Evolutionary conservation across 2,797 vertebrate species (phyloP), one percentile per base, ranked within the genome.

Genomic region (Tauraco hartlaubi): DNA sequence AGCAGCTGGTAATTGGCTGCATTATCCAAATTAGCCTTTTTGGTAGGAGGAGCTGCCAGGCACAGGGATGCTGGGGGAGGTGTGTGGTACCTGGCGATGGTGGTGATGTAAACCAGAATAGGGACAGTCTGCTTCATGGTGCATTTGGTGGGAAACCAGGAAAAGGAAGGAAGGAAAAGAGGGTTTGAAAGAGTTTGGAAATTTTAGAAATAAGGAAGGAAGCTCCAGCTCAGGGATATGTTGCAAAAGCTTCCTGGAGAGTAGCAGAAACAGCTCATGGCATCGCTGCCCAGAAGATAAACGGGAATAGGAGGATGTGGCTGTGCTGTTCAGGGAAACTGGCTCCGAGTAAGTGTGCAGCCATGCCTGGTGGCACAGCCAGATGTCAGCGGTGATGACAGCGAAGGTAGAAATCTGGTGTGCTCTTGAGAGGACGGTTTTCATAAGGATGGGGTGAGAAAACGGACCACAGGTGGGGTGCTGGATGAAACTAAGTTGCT

Each of bases 21-120:
- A 0, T 9, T 37, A 55, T 46, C 35, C 0, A 0, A 75, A 35
- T 49, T 78, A 2, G 4, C 41, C 19, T 33, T 25, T 33, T 59
- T 23, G 51, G 43, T 56, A 35, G 64, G 79, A 80, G 55, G 43
- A 54, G 51, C 63, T 88, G 63, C 55, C 59, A 15, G 55, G 46
- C 35, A 7, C 12, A 2, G 48, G 69, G 54, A 6, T 39, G 16
- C 49, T 39, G 37, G 11, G 43, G 26, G 18, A 43, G 46, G 12
- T 6, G 9, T 5, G 5, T 4, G 62, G 23, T 20, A 43, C 58
- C 29, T 3, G 7, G 62, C 2, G 2, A 0, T 5, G 3, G 10
- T 3, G 25, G 4, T 49, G 79, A 21, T 20, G 41, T 31, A 7
- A 89, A 31, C 5, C 18, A 17, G 31, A 23, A 28, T 0, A 9